These are phyloP conservation scores for Papilio polyxenes DNA, from an alignment of 1,140 invertebrate species.

Conservation along the genomic window DNA sequence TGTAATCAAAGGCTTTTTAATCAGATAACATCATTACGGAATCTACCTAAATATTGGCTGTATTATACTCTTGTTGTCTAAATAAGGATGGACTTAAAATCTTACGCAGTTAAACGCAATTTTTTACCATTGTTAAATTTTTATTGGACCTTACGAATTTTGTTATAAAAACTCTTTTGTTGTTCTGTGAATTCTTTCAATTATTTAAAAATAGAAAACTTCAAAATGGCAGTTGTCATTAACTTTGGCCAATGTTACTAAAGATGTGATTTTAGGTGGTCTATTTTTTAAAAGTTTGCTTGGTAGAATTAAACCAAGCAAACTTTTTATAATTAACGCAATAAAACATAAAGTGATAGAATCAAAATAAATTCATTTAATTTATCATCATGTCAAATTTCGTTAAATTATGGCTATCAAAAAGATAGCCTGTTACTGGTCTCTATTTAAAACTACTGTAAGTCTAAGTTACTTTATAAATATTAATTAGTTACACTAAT, in stretches of 20 bases:
- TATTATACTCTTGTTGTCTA: neutral
- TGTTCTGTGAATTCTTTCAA: neutral
- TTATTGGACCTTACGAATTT: neutral
- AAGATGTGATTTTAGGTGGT: neutral
- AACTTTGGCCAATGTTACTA: neutral
- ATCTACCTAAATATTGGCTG: neutral
- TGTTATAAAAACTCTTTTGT: constrained; percentile 15
- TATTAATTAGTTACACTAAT: too few relatives aligned
- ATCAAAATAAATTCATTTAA: constrained; percentile 21
- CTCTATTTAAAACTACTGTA: constrained; percentile 59
- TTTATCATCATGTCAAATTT: constrained; percentile 18
- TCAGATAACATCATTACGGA: neutral
- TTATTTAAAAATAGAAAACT: constrained; percentile 35
- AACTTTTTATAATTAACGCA: constrained; percentile 15
- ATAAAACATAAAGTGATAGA: constrained; percentile 24
- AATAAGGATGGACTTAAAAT: neutral
- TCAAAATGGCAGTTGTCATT: constrained; percentile 12
- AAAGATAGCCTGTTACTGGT: constrained; percentile 55
- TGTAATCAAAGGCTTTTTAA: constrained; percentile 13
- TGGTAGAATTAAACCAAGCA: constrained; percentile 18
- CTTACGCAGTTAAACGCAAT: neutral
- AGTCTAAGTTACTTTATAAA: constrained; percentile 37
- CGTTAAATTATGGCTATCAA: neutral
- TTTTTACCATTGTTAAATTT: constrained; percentile 4
- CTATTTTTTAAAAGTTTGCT: constrained; percentile 18